Percentiles rank a stretch among this genome's conserved stretches.
phyloP scores from a whole-genome alignment of 2,888 invertebrate genomes.

The Pantelozetes paolii region DNA sequence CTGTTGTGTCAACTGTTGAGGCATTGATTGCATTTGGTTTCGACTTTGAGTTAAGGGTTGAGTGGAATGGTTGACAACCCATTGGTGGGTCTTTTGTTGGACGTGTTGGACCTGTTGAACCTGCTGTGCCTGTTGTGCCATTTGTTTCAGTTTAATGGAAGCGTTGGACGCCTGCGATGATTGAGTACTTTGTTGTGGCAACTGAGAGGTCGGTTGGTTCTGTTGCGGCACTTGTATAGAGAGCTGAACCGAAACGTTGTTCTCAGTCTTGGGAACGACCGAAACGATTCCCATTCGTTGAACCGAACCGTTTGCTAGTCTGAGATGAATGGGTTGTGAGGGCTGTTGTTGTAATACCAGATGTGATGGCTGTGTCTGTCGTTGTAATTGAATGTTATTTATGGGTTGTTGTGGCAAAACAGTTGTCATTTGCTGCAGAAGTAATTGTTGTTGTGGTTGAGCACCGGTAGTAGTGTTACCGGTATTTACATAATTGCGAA shows the following conservation, averaged over 20 bases:
- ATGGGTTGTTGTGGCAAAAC: not conserved
- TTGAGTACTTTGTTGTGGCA: conserved; percentile 17
- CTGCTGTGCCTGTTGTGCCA: conserved; percentile 33
- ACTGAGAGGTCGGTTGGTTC: not conserved
- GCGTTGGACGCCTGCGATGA: conserved; percentile 12
- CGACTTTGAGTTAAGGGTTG: not conserved
- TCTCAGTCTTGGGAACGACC: conserved; percentile 21
- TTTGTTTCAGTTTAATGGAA: conserved; percentile 29
- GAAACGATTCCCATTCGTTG: conserved; percentile 23
- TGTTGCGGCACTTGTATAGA: conserved; percentile 36
- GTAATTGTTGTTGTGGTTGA: not conserved
- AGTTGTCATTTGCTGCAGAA: conserved; percentile 9
- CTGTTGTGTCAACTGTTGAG: conserved; percentile 16
- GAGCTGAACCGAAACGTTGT: conserved; percentile 16
- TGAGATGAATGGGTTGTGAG: conserved; percentile 21
- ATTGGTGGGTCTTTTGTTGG: conserved; percentile 10
- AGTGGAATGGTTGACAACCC: conserved; percentile 23
- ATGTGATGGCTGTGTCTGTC: conserved; percentile 6
- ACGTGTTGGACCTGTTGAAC: not conserved
- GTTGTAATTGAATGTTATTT: not conserved
- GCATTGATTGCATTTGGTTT: not conserved
- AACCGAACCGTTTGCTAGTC: not conserved
- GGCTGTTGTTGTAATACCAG: conserved; percentile 6
- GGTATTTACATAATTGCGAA: not conserved
- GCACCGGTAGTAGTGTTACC: not conserved